These are phyloP conservation scores for Muscicapa adusta DNA, from an alignment of 2,113 vertebrate genomes.

Conservation along the genomic window DNA sequence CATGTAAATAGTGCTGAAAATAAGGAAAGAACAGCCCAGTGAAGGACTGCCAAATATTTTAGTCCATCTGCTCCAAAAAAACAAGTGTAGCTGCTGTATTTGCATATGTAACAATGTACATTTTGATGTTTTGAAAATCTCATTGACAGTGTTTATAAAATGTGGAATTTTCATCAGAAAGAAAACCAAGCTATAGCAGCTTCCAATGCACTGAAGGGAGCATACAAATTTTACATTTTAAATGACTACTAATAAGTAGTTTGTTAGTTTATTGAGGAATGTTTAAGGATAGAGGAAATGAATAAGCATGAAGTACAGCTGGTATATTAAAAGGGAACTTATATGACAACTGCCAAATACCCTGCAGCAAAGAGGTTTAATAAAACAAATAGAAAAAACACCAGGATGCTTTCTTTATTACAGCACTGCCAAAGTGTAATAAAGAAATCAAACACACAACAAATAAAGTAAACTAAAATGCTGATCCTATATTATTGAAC, in stretches of 20 bases:
- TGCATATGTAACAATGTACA: accelerated
- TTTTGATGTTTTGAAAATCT: neutral
- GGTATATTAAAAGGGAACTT: constrained; percentile 64
- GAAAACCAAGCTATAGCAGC: neutral
- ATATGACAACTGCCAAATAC: constrained; percentile 69
- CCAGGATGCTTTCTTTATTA: constrained; percentile 71
- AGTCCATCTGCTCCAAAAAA: neutral
- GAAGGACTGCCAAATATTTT: neutral
- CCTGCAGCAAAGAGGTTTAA: constrained; percentile 69
- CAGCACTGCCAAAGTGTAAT: constrained; percentile 40
- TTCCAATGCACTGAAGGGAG: neutral
- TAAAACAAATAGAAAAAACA: constrained; percentile 73
- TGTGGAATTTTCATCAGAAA: neutral
- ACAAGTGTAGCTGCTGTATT: neutral
- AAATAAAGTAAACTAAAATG: constrained; percentile 60
- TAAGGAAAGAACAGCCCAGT: neutral
- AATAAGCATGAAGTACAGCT: constrained; percentile 71
- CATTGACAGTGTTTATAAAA: neutral
- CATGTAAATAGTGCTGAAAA: neutral
- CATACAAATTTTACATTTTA: neutral
- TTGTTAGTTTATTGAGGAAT: constrained; percentile 70
- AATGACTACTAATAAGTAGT: constrained; percentile 60
- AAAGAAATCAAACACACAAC: constrained; percentile 48
- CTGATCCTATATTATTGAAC: constrained; percentile 35
- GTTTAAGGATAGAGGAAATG: constrained; percentile 72